Evolutionary conservation across 2,113 vertebrate genomes (phyloP).

Genomic region (Odocoileus virginianus): DNA sequence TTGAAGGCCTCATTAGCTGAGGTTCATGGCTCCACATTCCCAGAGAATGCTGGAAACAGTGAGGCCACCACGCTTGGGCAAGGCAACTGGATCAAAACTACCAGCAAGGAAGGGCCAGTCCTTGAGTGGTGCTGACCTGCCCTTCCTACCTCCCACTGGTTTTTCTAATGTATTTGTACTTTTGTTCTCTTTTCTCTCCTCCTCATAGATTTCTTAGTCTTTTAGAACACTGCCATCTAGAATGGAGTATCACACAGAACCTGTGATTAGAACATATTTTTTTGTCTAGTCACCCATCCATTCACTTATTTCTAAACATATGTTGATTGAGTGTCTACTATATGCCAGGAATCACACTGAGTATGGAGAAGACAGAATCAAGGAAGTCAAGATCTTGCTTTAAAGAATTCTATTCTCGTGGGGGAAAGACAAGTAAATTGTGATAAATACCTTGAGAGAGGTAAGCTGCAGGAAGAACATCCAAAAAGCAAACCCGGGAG

Average conservation of each 20-base stretch:
- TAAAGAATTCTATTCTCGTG: not conserved
- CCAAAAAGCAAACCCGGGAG: not conserved
- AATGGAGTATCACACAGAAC: not conserved
- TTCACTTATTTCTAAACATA: not conserved
- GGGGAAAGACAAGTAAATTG: not conserved
- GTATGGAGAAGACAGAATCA: not conserved
- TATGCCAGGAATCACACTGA: not conserved
- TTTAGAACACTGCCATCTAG: not conserved
- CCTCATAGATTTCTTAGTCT: not conserved
- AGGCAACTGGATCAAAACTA: not conserved
- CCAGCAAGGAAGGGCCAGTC: not conserved
- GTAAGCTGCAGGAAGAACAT: not conserved
- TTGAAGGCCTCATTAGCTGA: not conserved
- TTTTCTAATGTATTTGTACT: not conserved
- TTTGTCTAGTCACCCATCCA: not conserved
- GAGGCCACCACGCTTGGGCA: not conserved
- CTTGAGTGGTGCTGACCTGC: not conserved
- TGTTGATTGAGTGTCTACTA: not conserved
- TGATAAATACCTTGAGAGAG: not conserved
- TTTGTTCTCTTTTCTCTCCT: not conserved
- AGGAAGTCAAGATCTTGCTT: not conserved
- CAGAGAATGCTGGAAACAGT: not conserved
- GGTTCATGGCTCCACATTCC: not conserved
- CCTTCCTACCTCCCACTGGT: not conserved
- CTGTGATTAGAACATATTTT: not conserved